These are phyloP conservation scores for Ceryle rudis DNA, from an alignment of 2,797 vertebrate genomes.

Conservation along the genomic window DNA sequence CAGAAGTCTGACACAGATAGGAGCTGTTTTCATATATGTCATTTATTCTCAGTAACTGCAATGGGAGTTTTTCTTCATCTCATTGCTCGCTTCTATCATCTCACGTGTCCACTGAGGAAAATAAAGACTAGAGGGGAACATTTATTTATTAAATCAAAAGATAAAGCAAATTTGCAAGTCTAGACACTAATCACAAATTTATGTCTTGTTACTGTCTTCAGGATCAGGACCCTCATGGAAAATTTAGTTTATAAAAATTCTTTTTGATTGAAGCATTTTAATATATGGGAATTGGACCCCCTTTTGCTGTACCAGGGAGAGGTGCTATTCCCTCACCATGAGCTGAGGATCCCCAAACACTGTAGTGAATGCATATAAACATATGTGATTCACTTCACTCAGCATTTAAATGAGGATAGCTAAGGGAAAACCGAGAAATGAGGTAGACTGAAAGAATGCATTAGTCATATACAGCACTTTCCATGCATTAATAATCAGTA, in stretches of 20 bases:
- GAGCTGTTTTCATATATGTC: background rate
- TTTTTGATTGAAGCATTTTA: background rate
- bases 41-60: background rate
- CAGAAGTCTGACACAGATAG: background rate
- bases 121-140: background rate
- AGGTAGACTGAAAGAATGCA: conserved; percentile 19
- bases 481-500: conserved; percentile 60
- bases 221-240: background rate
- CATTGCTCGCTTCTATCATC: background rate
- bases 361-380: background rate
- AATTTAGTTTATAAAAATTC: background rate
- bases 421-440: conserved; percentile 36
- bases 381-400: background rate
- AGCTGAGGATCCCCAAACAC: background rate
- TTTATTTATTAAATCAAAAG: background rate
- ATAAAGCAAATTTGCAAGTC: background rate
- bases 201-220: background rate
- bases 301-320: conserved; percentile 1
- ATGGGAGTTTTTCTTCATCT: background rate
- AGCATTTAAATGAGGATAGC: conserved; percentile 27
- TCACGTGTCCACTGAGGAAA: background rate
- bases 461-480: conserved; percentile 43
- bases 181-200: background rate
- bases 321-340: conserved; percentile 16
- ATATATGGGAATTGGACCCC: background rate